Percentiles rank a stretch among this genome's conserved stretches.
Evolutionary conservation across 2,113 vertebrate genomes (phyloP).

Genomic region (Epinephelus cyanopodus): DNA sequence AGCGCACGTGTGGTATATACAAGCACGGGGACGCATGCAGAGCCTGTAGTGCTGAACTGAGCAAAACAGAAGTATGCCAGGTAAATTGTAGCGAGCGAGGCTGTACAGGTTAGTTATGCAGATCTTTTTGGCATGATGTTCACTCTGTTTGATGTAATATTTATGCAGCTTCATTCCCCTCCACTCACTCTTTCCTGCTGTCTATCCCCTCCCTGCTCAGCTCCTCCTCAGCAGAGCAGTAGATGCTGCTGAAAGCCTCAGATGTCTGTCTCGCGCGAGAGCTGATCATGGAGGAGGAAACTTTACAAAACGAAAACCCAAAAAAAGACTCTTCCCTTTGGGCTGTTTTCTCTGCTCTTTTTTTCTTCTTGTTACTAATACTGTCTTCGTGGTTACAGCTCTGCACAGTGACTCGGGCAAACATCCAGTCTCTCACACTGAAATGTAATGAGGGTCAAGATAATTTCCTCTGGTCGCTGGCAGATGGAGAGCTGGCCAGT

Average conservation of each 20-base stretch:
- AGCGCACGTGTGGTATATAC: conserved; percentile 1
- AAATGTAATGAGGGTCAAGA: conserved; percentile 40
- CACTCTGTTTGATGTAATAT: conserved; percentile 79
- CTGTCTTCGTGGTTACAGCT: conserved; percentile 9
- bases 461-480: conserved; percentile 40
- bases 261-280: conserved; percentile 51
- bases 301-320: conserved; percentile 27
- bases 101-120: conserved; percentile 70
- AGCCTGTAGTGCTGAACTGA: conserved; percentile 11
- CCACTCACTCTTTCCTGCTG: conserved; percentile 18
- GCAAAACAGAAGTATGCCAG: conserved; percentile 26
- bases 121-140: conserved; percentile 59
- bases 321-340: conserved; percentile 28
- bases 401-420: conserved; percentile 10
- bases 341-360: conserved; percentile 28
- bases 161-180: conserved; percentile 62
- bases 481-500: conserved; percentile 24
- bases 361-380: background rate
- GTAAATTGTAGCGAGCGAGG: conserved; percentile 47
- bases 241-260: conserved; percentile 48
- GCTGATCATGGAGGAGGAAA: conserved; percentile 44
- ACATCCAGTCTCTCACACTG: conserved; percentile 10
- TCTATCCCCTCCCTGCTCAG: conserved; percentile 36
- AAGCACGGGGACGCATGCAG: conserved; percentile 8
- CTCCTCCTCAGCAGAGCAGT: conserved; percentile 44